Percentiles rank a stretch among this genome's conserved stretches.
phyloP scores from a whole-genome alignment of 2,113 vertebrate species.

The Stegostoma tigrinum region DNA sequence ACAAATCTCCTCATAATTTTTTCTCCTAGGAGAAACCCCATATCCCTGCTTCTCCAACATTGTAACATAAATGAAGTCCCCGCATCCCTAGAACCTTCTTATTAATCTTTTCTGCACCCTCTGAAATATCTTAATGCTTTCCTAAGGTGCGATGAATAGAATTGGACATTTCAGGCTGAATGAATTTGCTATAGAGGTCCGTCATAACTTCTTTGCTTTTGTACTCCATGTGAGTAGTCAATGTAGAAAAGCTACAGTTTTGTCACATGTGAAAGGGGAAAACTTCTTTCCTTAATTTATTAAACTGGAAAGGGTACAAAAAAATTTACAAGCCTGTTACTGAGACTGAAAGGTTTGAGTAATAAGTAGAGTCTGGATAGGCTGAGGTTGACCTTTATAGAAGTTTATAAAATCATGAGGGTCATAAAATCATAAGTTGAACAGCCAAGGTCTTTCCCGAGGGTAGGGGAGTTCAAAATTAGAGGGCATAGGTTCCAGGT shows the following conservation, averaged over 20 bases:
- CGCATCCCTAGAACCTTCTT: background rate
- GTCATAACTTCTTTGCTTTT: background rate
- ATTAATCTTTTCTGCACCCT: background rate
- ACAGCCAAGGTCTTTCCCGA: too few species aligned
- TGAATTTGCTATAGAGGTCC: background rate
- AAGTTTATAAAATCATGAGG: too few species aligned
- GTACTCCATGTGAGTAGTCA: background rate
- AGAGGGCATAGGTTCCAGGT: too few species aligned
- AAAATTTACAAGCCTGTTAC: too few species aligned
- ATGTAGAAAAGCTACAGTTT: background rate
- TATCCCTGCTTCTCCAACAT: background rate
- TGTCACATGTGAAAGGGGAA: background rate
- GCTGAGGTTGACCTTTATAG: too few species aligned
- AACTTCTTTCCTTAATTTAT: background rate
- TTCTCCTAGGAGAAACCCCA: background rate
- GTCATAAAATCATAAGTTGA: too few species aligned
- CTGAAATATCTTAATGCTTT: background rate
- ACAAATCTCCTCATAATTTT: background rate
- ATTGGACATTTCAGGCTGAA: background rate
- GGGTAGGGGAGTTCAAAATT: too few species aligned
- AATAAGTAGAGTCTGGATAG: too few species aligned
- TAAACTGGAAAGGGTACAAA: too few species aligned
- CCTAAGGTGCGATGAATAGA: background rate
- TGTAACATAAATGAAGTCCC: background rate
- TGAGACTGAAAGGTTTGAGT: too few species aligned